Conservation (phyloP, 1,140 invertebrate genomes). For the Orius laevigatus region DNA sequence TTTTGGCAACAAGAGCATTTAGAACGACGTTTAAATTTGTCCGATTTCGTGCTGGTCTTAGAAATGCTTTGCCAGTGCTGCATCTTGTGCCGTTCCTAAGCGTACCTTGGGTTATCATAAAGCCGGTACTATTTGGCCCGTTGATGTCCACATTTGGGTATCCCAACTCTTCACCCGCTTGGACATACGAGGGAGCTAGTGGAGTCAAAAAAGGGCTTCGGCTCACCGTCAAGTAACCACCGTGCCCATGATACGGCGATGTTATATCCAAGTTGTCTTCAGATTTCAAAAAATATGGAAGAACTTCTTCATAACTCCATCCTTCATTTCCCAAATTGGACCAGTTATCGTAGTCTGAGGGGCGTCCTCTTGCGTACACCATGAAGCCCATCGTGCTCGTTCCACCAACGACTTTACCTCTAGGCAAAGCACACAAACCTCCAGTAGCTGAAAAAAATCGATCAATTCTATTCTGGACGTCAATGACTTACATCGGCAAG, state of each 20-base stretch:
- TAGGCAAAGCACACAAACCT: constrained; percentile 39
- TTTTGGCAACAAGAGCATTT: constrained; percentile 43
- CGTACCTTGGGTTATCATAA: constrained; percentile 41
- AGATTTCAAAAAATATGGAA: constrained; percentile 69
- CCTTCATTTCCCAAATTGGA: constrained; percentile 57
- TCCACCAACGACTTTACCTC: constrained; percentile 39
- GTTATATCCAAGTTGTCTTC: constrained; percentile 40
- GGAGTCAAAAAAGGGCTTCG: constrained; percentile 41
- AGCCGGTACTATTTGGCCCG: constrained; percentile 42
- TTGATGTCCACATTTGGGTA: constrained; percentile 44
- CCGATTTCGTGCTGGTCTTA: constrained; percentile 34
- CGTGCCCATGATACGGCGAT: constrained; percentile 42
- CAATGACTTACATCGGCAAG: no score
- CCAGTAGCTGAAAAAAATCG: constrained; percentile 29
- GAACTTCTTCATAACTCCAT: constrained; percentile 69
- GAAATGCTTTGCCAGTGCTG: constrained; percentile 42
- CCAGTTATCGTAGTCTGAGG: constrained; percentile 53
- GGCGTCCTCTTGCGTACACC: constrained; percentile 57
- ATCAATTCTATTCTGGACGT: no score
- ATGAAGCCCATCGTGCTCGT: constrained; percentile 66
- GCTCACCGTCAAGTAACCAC: constrained; percentile 50
- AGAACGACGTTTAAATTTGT: constrained; percentile 53
- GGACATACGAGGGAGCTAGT: constrained; percentile 31
- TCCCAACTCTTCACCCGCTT: constrained; percentile 38
- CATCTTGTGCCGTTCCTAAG: constrained; percentile 42